Conservation (phyloP, 2,113 vertebrate species). For the Pelvicachromis taeniatus region DNA sequence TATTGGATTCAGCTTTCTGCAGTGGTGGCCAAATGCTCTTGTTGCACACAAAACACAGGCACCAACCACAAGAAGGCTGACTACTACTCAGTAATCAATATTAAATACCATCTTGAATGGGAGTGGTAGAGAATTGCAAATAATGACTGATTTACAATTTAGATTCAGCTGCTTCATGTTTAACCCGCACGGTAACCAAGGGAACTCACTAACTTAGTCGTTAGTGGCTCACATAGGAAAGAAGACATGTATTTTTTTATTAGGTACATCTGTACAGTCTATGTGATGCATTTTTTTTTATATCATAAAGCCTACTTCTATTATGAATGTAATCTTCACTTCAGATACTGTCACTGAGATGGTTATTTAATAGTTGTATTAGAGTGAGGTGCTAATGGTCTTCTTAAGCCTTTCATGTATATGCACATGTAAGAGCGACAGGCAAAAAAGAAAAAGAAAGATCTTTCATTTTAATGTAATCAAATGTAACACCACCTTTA, state of each 20-base stretch:
- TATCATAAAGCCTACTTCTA: not conserved
- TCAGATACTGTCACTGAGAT: not conserved
- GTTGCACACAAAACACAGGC: not conserved
- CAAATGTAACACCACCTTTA: not conserved
- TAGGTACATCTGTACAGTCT: not conserved
- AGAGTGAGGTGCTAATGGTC: not conserved
- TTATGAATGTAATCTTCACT: not conserved
- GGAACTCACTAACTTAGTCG: not conserved
- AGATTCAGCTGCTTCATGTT: not conserved
- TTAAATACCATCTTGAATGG: not conserved
- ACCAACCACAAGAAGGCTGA: not conserved
- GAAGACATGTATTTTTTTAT: not conserved
- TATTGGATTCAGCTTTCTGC: not conserved
- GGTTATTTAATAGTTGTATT: not conserved
- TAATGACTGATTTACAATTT: not conserved
- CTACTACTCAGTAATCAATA: not conserved
- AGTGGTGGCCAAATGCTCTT: not conserved
- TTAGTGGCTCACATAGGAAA: not conserved
- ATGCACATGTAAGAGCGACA: not conserved
- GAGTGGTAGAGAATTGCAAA: not conserved
- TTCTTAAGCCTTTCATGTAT: not conserved
- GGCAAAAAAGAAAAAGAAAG: not conserved
- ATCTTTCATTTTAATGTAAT: not conserved
- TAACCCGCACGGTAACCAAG: not conserved
- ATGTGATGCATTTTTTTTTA: not conserved